Base-by-base conservation (phyloP, 2,888 invertebrate genomes). In the Buathra laborator region DNA sequence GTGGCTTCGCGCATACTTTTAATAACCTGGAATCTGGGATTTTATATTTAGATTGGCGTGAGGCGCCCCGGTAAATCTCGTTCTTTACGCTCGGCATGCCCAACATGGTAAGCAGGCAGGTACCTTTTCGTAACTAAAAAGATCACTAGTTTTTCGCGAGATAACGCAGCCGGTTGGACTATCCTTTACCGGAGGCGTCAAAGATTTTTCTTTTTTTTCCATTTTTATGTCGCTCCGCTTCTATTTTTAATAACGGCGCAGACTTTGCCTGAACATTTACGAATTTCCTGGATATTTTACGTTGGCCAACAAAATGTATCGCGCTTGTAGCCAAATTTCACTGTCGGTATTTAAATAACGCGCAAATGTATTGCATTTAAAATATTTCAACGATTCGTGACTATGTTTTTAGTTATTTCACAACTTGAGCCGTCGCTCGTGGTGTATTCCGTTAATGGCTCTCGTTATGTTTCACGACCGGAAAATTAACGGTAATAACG, bases 21-120 rank as follows among this genome's bases (percentile, higher is more conserved):
- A 93, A 93, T 92, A 93, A 93, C 89, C 92, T 93, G 93, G 92
- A 93, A 93, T 93, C 89, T 90, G 89, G 90, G 89, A 89, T 90
- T 89, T 90, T 93, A 93, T 92, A 93, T 93, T 93, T 93, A 92
- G 92, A 89, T 83, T 16, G 24, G 46, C 68, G 67, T 32, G 71
- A 80, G 81, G 43, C 24, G 75, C 75, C 59, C 72, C 66, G 56
- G 32, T 76, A 48, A 81, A 83, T 81, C 71, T 79, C 67, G 70
- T 82, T 80, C 79, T 83, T 81, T 66, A 16, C 59, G 62, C 72
- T 43, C 24, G 37, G 66, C 72, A 44, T 19, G 37, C 79, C 75
- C 64, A 81, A 81, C 64, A 81, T 70, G 75, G 84, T 46, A 71
- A 37, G 70, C 77, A 77, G 72, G 68, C 74, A 72, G 59, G 32